These are phyloP conservation scores for Caenorhabditis sp. DNA, from an alignment of 2,888 invertebrate genomes.

Conservation along the genomic window DNA sequence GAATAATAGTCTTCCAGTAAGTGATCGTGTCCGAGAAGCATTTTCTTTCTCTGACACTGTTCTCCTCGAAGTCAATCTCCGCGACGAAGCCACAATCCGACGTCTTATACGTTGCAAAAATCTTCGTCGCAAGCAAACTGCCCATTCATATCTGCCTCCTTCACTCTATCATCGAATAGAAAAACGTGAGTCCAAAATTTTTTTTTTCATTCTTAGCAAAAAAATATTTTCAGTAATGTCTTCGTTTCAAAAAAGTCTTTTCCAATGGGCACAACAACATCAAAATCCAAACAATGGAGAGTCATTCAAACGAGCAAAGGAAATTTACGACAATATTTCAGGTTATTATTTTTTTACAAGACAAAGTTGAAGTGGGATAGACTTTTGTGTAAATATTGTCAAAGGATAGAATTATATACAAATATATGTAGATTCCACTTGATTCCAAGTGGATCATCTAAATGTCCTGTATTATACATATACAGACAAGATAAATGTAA, in stretches of 20 bases:
- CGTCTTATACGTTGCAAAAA: slow-evolving; percentile 60
- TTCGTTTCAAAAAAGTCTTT: slow-evolving; percentile 16
- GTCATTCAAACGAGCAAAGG: slow-evolving; percentile 22
- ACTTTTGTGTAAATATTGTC: neutral
- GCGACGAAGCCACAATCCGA: slow-evolving; percentile 73
- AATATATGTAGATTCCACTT: slow-evolving; percentile 1
- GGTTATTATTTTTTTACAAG: slow-evolving; percentile 8
- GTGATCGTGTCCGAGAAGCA: slow-evolving; percentile 74
- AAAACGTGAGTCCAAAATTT: slow-evolving; percentile 61
- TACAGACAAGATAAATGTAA: neutral
- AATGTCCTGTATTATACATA: neutral
- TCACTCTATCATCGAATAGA: slow-evolving; percentile 73
- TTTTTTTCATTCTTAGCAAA: too few relatives aligned
- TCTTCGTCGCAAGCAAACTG: slow-evolving; percentile 43
- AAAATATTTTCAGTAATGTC: slow-evolving; percentile 26
- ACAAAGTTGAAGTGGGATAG: neutral
- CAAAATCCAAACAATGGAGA: slow-evolving; percentile 20
- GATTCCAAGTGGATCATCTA: slow-evolving; percentile 4
- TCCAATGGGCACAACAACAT: slow-evolving; percentile 13
- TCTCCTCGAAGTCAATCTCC: slow-evolving; percentile 75
- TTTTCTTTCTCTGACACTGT: slow-evolving; percentile 74
- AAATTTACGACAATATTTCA: slow-evolving; percentile 29
- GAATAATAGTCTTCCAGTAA: too few relatives aligned
- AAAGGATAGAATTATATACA: neutral
- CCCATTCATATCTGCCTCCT: slow-evolving; percentile 71